Percentiles rank a stretch among this genome's conserved stretches.
These are phyloP conservation scores for Sphaeramia orbicularis DNA, from an alignment of 2,797 vertebrate genomes.

Conservation along the genomic window DNA sequence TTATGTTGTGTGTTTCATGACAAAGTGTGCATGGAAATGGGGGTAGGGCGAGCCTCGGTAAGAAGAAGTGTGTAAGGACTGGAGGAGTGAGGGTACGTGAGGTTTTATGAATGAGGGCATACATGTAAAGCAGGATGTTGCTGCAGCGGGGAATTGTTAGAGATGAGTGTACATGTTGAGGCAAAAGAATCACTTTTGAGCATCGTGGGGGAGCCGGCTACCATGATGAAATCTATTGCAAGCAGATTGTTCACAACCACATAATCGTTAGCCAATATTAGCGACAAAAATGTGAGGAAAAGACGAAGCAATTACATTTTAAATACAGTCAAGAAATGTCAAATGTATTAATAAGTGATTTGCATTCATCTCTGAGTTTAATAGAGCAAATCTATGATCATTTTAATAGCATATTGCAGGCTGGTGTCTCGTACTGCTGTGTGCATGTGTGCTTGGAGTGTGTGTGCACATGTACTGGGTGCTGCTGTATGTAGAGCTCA, in stretches of 20 bases:
- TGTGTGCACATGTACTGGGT: slow-evolving; percentile 42
- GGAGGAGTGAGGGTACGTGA: slow-evolving; percentile 6
- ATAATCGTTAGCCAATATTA: not conserved
- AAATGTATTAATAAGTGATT: not conserved
- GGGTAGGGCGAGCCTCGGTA: slow-evolving; percentile 17
- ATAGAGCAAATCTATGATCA: slow-evolving; percentile 3
- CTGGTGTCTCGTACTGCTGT: slow-evolving; percentile 1
- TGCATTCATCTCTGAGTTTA: not conserved
- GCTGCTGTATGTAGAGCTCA: slow-evolving; percentile 72
- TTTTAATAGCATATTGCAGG: slow-evolving; percentile 3
- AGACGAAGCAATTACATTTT: not conserved
- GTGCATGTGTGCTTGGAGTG: slow-evolving; percentile 1
- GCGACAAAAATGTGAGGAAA: not conserved
- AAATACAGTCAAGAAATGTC: not conserved
- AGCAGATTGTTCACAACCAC: slow-evolving; percentile 19
- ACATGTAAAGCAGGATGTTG: slow-evolving; percentile 23
- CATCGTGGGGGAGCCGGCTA: slow-evolving; percentile 36
- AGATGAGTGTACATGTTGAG: not conserved
- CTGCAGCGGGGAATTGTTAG: slow-evolving; percentile 23
- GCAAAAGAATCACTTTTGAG: slow-evolving; percentile 1
- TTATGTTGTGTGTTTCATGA: slow-evolving; percentile 51
- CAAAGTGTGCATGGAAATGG: slow-evolving; percentile 34
- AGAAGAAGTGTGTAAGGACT: slow-evolving; percentile 12
- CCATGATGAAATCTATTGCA: slow-evolving; percentile 34
- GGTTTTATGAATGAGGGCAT: slow-evolving; percentile 14